A percentile compares a stretch with the other conserved stretches of the same genome.
Evolutionary conservation across 92 coral and sea anemone species (phyloP).

Genomic region (Virgularia gustaviana): DNA sequence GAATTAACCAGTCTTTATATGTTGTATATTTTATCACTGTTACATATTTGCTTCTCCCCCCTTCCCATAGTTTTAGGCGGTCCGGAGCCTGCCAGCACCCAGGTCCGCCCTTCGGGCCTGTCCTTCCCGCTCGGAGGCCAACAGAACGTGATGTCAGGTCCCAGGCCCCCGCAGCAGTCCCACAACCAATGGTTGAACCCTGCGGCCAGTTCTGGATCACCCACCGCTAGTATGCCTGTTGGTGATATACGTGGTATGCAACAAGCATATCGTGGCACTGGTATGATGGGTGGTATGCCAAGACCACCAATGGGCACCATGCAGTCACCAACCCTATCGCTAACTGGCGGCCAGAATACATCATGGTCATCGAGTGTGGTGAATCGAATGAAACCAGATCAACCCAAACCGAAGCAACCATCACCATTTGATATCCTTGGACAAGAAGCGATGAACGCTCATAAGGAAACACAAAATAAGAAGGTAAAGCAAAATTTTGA

Average conservation of each 20-base stretch:
- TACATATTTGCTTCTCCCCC: no score
- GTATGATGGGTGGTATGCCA: constrained; percentile 44
- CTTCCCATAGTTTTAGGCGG: constrained; percentile 2
- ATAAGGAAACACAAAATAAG: constrained; percentile 73
- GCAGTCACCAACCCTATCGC: constrained; percentile 27
- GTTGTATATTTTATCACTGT: no score
- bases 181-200: constrained; percentile 43
- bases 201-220: constrained; percentile 47
- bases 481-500: no score
- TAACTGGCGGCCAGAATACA: no score
- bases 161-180: constrained; percentile 41
- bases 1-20: no score
- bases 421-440: constrained; percentile 80
- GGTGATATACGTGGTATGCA: constrained; percentile 20
- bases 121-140: constrained; percentile 38
- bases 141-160: constrained; percentile 15
- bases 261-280: constrained; percentile 14
- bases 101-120: neutral
- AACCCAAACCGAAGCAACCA: constrained; percentile 50
- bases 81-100: neutral
- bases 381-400: constrained; percentile 55
- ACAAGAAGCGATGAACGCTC: constrained; percentile 77
- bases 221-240: constrained; percentile 56
- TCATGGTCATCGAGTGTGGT: constrained; percentile 47
- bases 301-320: constrained; percentile 47